Evolutionary conservation across 1,140 invertebrate species (phyloP).

Genomic region (Xylocopa sonorina): DNA sequence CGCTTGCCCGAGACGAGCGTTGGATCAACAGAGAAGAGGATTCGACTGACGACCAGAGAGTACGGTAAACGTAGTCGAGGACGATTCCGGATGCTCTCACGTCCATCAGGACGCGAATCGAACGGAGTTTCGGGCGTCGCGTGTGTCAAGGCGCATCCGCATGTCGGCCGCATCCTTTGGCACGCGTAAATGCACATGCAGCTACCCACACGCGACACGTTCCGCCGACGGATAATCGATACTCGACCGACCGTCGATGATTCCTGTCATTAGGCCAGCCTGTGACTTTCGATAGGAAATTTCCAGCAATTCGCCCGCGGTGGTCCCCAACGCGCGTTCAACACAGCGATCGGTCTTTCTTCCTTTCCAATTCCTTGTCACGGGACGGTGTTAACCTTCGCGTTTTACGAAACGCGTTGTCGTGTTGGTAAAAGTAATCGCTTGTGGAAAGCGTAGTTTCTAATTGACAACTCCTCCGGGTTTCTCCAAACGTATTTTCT

Average conservation of each 20-base stretch:
- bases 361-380: too few species aligned
- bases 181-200: constrained; percentile 47
- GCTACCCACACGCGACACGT: constrained; percentile 50
- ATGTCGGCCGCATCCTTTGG: constrained; percentile 49
- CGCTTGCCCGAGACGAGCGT: not conserved
- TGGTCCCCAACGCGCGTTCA: not conserved
- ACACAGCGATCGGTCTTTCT: not conserved
- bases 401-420: not conserved
- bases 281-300: not conserved
- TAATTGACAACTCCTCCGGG: constrained; percentile 18
- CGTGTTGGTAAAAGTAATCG: not conserved
- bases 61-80: not conserved
- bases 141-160: constrained; percentile 64
- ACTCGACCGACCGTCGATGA: constrained; percentile 66
- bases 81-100: constrained; percentile 37
- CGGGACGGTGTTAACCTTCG: too few species aligned
- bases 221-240: constrained; percentile 76
- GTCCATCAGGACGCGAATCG: constrained; percentile 44
- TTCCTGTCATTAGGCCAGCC: constrained; percentile 68
- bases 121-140: constrained; percentile 44
- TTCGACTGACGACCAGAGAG: not conserved
- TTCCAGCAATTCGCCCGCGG: not conserved
- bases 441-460: constrained; percentile 39
- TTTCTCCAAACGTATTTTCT: too few species aligned
- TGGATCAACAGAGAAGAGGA: not conserved